Conservation (phyloP, 2,797 vertebrate genomes). For the Thripadectes ignobilis region DNA sequence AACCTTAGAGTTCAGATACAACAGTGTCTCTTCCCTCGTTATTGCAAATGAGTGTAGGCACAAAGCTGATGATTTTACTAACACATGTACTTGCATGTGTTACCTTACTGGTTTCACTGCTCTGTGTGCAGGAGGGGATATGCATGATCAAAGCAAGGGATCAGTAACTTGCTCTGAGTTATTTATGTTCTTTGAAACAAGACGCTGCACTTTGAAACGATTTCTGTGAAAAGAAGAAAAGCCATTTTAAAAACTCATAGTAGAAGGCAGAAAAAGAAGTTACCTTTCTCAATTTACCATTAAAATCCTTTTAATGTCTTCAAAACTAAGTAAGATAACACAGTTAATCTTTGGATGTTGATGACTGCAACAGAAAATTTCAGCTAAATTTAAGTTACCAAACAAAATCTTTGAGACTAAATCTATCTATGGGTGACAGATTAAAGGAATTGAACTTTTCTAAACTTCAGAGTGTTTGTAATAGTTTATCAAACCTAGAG, state of each 20-base stretch:
- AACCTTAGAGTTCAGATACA: neutral
- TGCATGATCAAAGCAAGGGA: neutral
- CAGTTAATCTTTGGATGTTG: neutral
- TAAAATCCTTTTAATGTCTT: neutral
- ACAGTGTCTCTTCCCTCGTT: neutral
- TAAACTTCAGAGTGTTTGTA: constrained; percentile 50
- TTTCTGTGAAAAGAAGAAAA: constrained; percentile 4
- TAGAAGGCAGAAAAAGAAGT: constrained; percentile 9
- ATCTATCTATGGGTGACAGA: constrained; percentile 9
- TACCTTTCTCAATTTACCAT: neutral
- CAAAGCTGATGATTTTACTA: neutral
- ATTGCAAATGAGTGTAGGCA: neutral
- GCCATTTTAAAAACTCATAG: neutral
- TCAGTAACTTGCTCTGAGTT: constrained; percentile 37
- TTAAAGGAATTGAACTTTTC: constrained; percentile 53
- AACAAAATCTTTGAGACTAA: constrained; percentile 14
- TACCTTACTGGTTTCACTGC: neutral
- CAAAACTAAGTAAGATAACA: neutral
- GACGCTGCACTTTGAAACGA: neutral
- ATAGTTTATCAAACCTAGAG: constrained; percentile 65
- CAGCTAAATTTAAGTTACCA: neutral
- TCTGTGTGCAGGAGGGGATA: neutral
- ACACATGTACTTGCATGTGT: neutral
- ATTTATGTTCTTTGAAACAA: constrained; percentile 63
- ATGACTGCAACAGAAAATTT: constrained; percentile 2